phyloP scores from a whole-genome alignment of 1,140 invertebrate genomes.

The Wiebesia pumilae region DNA sequence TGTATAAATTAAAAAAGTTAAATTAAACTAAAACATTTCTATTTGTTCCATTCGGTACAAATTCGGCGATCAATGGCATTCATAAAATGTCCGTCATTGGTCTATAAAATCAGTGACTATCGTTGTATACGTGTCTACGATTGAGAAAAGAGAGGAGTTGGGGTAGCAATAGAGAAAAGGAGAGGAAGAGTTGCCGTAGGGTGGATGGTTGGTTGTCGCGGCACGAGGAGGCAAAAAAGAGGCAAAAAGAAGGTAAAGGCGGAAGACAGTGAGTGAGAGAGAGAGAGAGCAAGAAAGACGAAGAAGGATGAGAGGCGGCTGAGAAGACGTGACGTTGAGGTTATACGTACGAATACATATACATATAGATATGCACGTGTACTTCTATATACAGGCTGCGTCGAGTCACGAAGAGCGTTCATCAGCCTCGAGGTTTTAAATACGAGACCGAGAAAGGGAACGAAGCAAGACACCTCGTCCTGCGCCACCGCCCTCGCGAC shows the following conservation, averaged over 20 bases:
- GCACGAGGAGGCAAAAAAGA: conserved; percentile 48
- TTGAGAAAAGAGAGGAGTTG: background rate
- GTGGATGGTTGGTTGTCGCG: conserved; percentile 13
- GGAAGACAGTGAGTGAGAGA: conserved; percentile 46
- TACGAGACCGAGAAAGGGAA: conserved; percentile 66
- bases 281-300: background rate
- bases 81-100: background rate
- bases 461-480: conserved; percentile 54
- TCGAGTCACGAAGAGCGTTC: conserved; percentile 73
- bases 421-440: conserved; percentile 76
- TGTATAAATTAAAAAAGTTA: background rate
- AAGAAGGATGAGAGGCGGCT: conserved; percentile 33
- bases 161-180: conserved; percentile 32
- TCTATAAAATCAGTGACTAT: too few relatives aligned
- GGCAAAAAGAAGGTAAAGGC: conserved; percentile 46
- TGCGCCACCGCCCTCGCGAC: conserved; percentile 16
- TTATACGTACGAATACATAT: conserved; percentile 44
- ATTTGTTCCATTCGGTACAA: background rate
- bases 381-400: background rate
- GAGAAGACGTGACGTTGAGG: conserved; percentile 25
- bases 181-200: conserved; percentile 37
- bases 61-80: conserved; percentile 50
- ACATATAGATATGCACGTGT: background rate
- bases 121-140: conserved; percentile 59
- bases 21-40: background rate